Evolutionary conservation across 1,140 invertebrate genomes (phyloP), one percentile per base, ranked within the genome.

Genomic region (Brachionus rubens): DNA sequence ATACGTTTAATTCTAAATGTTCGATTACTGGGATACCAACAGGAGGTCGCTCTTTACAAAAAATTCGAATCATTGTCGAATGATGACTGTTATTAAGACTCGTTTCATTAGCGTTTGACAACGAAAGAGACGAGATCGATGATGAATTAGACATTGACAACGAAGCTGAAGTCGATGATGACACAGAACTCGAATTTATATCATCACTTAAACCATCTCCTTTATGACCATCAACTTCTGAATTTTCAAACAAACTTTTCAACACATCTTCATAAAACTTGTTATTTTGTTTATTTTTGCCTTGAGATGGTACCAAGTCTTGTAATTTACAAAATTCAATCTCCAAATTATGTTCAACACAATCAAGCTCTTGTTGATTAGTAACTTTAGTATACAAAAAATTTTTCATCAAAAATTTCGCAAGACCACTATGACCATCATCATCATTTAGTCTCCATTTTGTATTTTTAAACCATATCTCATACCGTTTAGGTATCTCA

Each of bases 381-480:
- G 43, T 77, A 46, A 65, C 52, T 21, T 54, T 24, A 4, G 87
- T 88, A 87, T 83, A 93, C 86, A 98, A 86, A 84, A 99, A 99
- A 83, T 98, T 98, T 65, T 92, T 92, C 0, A 99, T 88, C 21
- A 94, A 90, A 43, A 98, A 87, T 87, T 99, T 95, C 2, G 95
- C 91, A 78, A 99, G 94, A 54, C 94, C 95, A 54, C 98, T 89
- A 83, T 97, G 95, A 0, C 96, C 96, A 87, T 99, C 96, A 5
- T 91, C 90, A 84, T 98, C 94, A 0, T 96, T 99, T 26, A 99
- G 88, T 67, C 94, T 85, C 96, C 96, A 99, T 78, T 94, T 91
- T n/a, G 96, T 96, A 83, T 95, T 92, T 84, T 97, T 96, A 82
- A 99, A 98, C 83, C 93, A 98, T 78, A 99, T 96, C 87, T 99